phyloP scores from a whole-genome alignment of 1,140 invertebrate species.

The Zaprionus tsacasi region DNA sequence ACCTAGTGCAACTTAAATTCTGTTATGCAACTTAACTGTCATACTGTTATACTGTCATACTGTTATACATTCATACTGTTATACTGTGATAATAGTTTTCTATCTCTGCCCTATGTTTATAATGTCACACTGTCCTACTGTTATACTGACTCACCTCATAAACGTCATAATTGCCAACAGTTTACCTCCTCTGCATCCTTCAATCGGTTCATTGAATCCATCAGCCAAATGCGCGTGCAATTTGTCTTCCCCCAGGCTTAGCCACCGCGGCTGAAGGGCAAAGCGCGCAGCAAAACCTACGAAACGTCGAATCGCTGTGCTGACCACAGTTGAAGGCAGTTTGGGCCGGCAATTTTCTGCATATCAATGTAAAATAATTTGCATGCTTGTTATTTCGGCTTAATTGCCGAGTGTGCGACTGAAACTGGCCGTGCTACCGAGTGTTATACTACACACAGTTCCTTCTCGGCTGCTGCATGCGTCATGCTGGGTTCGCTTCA shows the following conservation, averaged over 20 bases:
- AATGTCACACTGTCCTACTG: too few species aligned
- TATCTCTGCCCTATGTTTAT: too few species aligned
- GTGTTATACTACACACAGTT: conserved; percentile 18
- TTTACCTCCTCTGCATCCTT: conserved; percentile 24
- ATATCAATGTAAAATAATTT: conserved; percentile 58
- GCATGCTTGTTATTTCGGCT: conserved; percentile 40
- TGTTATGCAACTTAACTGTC: too few species aligned
- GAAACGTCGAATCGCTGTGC: conserved; percentile 30
- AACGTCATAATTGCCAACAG: not conserved
- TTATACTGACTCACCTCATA: not conserved
- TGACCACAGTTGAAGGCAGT: conserved; percentile 50
- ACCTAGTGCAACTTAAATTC: too few species aligned
- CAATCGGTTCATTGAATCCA: conserved; percentile 30
- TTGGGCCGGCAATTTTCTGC: conserved; percentile 37
- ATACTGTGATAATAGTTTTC: not conserved
- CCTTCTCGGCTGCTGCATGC: conserved; percentile 35
- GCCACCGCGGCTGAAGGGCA: conserved; percentile 40
- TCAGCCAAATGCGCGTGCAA: not conserved
- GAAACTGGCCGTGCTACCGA: conserved; percentile 26
- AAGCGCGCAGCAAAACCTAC: conserved; percentile 5
- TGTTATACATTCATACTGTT: not conserved
- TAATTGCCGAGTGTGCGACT: conserved; percentile 31
- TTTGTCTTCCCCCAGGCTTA: conserved; percentile 36
- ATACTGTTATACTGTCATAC: not conserved
- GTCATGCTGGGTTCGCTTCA: conserved; percentile 32